phyloP scores from a whole-genome alignment of 2,113 vertebrate species.

The Xenopus laevis region DNA sequence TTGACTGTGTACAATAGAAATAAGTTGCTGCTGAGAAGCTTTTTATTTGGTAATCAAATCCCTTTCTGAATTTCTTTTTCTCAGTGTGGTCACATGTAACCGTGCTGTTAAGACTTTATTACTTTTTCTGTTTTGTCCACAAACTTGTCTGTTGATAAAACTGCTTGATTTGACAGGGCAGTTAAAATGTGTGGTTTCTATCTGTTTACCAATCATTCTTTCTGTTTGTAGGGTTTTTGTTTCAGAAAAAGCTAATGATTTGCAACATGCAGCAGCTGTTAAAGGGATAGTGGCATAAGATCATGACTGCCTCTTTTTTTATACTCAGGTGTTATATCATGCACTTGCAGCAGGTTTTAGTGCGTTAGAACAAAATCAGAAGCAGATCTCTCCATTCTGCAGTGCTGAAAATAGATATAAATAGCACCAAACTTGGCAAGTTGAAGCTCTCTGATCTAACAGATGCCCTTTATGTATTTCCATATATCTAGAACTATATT shows the following conservation, averaged over 20 bases:
- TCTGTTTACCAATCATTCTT: neutral
- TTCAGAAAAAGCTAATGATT: neutral
- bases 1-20: slow-evolving; percentile 28
- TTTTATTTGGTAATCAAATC: slow-evolving; percentile 17
- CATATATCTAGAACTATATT: too few relatives aligned
- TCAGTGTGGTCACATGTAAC: slow-evolving; percentile 7
- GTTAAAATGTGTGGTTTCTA: slow-evolving; percentile 7
- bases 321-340: too few relatives aligned
- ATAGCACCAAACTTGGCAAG: too few relatives aligned
- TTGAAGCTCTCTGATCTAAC: too few relatives aligned
- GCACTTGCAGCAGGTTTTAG: too few relatives aligned
- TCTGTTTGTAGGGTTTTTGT: neutral
- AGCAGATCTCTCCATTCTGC: too few relatives aligned
- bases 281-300: too few relatives aligned
- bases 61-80: neutral
- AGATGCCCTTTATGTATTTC: too few relatives aligned
- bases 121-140: slow-evolving; percentile 23
- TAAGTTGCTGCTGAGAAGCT: slow-evolving; percentile 2
- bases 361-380: too few relatives aligned
- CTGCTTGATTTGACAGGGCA: neutral
- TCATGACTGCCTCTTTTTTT: too few relatives aligned
- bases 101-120: neutral
- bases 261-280: too few relatives aligned
- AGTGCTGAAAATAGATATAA: too few relatives aligned
- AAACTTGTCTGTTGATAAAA: slow-evolving; percentile 13